Conservation (phyloP, 2,888 invertebrate genomes). For the Suillia variegata region DNA sequence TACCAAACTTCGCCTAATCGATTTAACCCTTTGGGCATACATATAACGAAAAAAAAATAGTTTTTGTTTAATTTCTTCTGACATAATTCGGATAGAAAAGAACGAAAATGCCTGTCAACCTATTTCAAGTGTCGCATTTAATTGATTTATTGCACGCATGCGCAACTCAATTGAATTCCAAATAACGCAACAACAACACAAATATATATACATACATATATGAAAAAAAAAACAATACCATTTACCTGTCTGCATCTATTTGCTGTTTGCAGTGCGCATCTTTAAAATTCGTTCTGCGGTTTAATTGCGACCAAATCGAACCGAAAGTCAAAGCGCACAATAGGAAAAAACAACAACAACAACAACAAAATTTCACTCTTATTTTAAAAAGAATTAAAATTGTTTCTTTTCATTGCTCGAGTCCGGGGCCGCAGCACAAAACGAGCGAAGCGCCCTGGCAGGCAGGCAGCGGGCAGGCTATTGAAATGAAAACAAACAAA, state of each 20-base stretch:
- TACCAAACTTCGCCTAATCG: no score
- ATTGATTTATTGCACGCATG: constrained; percentile 51
- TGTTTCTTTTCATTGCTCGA: no score
- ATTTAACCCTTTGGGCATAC: no score
- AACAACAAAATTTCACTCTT: constrained; percentile 44
- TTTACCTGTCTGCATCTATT: constrained; percentile 32
- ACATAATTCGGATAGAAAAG: no score
- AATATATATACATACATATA: no score
- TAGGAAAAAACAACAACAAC: not conserved
- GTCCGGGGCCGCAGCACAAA: no score
- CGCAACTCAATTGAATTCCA: constrained; percentile 48
- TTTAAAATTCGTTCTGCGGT: constrained; percentile 49
- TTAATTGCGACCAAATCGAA: constrained; percentile 36
- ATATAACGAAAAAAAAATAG: no score
- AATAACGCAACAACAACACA: no score
- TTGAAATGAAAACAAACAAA: constrained; percentile 18
- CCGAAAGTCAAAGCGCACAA: constrained; percentile 23
- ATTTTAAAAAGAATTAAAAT: constrained; percentile 38
- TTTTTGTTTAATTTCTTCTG: no score
- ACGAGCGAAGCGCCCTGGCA: constrained; percentile 32
- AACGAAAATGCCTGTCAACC: constrained; percentile 37
- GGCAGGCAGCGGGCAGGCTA: no score
- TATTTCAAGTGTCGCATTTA: constrained; percentile 53
- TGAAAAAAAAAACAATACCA: no score
- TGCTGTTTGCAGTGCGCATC: constrained; percentile 9